Conservation (phyloP, 2,113 vertebrate species). For the Zosterops pallidus region DNA sequence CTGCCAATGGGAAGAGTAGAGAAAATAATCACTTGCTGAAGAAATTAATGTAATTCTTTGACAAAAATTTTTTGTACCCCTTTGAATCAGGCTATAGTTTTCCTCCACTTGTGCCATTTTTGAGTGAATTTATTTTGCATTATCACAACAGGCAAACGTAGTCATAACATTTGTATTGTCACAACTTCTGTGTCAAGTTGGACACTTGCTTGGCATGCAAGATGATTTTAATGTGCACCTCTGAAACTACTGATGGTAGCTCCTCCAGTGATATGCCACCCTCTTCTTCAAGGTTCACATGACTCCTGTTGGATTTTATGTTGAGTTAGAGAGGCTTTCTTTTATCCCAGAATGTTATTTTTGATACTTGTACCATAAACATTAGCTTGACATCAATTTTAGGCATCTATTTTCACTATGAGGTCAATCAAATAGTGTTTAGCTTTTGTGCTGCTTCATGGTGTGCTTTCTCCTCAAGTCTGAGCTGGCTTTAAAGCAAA, state of each 20-base stretch:
- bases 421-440: not conserved
- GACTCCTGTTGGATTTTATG: not conserved
- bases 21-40: not conserved
- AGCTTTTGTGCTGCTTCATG: not conserved
- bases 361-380: not conserved
- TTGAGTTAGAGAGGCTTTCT: not conserved
- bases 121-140: not conserved
- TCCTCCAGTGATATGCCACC: not conserved
- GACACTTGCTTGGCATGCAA: not conserved
- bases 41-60: not conserved
- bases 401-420: not conserved
- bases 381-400: not conserved
- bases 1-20: not conserved
- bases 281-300: not conserved
- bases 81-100: not conserved
- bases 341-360: not conserved
- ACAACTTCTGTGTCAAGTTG: accelerated
- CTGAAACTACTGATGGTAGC: not conserved
- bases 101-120: not conserved
- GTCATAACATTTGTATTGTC: not conserved
- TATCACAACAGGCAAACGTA: not conserved
- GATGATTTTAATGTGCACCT: not conserved
- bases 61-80: not conserved
- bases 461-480: not conserved
- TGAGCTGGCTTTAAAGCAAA: not conserved